Evolutionary conservation across 1,140 invertebrate genomes (phyloP).

Genomic region (Armadillidium nasatum): DNA sequence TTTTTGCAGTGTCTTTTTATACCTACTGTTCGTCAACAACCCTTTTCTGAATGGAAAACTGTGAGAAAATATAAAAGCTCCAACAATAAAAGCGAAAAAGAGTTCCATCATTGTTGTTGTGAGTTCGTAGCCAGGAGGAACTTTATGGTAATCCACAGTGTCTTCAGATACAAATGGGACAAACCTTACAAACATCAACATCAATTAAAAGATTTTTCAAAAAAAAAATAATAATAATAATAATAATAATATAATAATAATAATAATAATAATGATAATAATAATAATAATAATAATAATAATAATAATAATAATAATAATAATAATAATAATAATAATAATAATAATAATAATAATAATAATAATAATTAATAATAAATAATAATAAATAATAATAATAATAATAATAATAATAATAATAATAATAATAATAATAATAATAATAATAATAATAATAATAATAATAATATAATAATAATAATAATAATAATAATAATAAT

Average conservation of each 20-base stretch:
- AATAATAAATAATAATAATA: too few relatives aligned
- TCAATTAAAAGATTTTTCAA: neutral
- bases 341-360: too few relatives aligned
- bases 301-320: too few relatives aligned
- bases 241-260: neutral
- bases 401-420: too few relatives aligned
- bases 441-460: too few relatives aligned
- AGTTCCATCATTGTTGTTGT: conserved; percentile 17
- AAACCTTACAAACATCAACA: neutral
- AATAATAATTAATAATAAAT: too few relatives aligned
- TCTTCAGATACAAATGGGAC: neutral
- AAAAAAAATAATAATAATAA: neutral
- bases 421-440: too few relatives aligned
- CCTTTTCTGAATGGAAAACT: conserved; percentile 45
- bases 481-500: too few relatives aligned
- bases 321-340: too few relatives aligned
- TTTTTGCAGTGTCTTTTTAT: neutral
- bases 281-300: too few relatives aligned
- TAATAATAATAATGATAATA: too few relatives aligned
- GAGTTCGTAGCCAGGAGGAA: conserved; percentile 17
- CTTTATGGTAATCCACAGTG: neutral
- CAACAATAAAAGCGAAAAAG: conserved; percentile 25
- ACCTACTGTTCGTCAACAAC: conserved; percentile 41
- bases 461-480: too few relatives aligned
- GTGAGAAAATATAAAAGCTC: conserved; percentile 45